phyloP scores from a whole-genome alignment of 2,797 vertebrate species.

The Sebastes hopkinsi region DNA sequence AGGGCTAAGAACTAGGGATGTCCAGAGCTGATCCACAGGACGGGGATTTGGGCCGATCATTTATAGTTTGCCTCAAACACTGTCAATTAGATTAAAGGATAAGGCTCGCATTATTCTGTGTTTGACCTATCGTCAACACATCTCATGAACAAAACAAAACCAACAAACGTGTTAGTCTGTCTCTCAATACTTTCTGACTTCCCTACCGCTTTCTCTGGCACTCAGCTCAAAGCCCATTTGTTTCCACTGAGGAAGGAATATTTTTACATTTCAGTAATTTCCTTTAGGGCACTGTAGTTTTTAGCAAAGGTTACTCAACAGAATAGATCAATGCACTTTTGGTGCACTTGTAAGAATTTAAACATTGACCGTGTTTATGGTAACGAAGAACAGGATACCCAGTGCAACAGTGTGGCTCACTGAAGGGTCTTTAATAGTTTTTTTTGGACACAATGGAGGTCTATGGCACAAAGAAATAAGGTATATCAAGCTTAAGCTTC shows the following conservation, averaged over 20 bases:
- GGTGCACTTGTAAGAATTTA: background rate
- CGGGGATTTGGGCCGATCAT: background rate
- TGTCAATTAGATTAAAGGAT: background rate
- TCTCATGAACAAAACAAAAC: background rate
- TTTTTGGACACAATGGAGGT: background rate
- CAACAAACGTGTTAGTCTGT: background rate
- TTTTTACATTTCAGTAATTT: background rate
- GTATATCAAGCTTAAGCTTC: background rate
- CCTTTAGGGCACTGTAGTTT: background rate
- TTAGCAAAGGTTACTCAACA: background rate
- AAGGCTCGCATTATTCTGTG: background rate
- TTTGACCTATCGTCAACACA: background rate
- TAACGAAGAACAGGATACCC: background rate
- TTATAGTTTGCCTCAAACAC: background rate
- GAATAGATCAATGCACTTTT: background rate
- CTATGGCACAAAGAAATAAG: background rate
- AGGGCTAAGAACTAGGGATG: background rate
- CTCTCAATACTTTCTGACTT: background rate
- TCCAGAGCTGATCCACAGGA: background rate
- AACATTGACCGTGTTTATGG: background rate
- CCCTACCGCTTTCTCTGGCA: background rate
- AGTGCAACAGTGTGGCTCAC: background rate
- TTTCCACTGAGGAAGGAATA: background rate
- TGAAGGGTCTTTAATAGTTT: background rate
- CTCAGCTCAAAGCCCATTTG: background rate